Evolutionary conservation across 2,888 invertebrate species (phyloP).

Genomic region (Barypeithes pellucidus): DNA sequence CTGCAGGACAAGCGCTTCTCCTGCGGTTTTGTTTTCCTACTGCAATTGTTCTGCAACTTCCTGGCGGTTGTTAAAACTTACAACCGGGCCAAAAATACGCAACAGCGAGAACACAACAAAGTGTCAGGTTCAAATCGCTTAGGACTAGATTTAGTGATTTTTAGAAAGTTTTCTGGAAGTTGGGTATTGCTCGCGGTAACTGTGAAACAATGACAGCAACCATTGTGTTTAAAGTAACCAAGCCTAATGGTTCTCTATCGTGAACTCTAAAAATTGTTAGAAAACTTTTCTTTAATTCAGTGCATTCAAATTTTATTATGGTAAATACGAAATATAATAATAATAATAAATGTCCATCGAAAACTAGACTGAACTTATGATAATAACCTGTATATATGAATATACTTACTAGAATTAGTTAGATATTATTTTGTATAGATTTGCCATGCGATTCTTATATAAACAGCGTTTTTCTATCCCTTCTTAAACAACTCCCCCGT

Average conservation of each 20-base stretch:
- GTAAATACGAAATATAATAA: too few species aligned
- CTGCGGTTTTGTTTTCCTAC: constrained; percentile 59
- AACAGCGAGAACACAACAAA: constrained; percentile 38
- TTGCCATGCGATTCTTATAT: too few species aligned
- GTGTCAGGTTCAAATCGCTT: constrained; percentile 24
- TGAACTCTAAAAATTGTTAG: too few species aligned
- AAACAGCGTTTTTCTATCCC: not conserved
- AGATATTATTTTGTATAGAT: too few species aligned
- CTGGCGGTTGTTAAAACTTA: constrained; percentile 52
- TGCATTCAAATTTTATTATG: too few species aligned
- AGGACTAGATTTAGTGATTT: constrained; percentile 36
- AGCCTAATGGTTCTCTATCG: too few species aligned
- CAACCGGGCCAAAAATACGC: constrained; percentile 43
- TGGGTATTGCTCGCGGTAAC: not conserved
- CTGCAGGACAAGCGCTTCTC: constrained; percentile 63
- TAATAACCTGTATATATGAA: too few species aligned
- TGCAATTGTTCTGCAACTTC: constrained; percentile 63
- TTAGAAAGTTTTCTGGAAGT: constrained; percentile 15
- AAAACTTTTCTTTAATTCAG: too few species aligned
- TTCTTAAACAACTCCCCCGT: not conserved
- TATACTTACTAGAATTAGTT: too few species aligned
- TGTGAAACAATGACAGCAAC: not conserved
- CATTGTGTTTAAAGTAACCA: not conserved
- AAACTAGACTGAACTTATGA: too few species aligned
- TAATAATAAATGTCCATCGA: too few species aligned